phyloP scores from a whole-genome alignment of 2,888 invertebrate species.

The Tachystola acroxantha region DNA sequence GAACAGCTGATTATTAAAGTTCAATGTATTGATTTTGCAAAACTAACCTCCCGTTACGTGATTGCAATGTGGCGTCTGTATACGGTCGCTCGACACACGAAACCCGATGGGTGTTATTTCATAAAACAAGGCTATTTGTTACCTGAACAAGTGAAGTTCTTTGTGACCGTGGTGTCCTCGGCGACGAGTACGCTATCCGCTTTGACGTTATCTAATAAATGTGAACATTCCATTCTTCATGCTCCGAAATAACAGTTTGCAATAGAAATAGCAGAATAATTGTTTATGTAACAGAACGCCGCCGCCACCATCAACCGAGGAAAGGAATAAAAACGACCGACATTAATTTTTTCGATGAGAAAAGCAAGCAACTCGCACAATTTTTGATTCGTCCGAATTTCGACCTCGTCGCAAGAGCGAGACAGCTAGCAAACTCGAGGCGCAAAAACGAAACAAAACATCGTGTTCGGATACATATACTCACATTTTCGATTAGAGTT shows the following conservation, averaged over 20 bases:
- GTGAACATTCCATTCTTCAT: constrained; percentile 84
- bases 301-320: constrained; percentile 23
- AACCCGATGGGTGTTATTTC: constrained; percentile 19
- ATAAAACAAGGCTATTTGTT: constrained; percentile 39
- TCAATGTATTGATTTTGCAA: constrained; percentile 74
- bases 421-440: constrained; percentile 31
- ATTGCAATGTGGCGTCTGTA: constrained; percentile 27
- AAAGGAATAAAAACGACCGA: constrained; percentile 38
- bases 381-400: constrained; percentile 9
- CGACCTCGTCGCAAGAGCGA: constrained; percentile 21
- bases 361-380: too few relatives aligned
- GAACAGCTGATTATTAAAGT: constrained; percentile 75
- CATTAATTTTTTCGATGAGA: constrained; percentile 31
- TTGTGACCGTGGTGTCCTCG: constrained; percentile 75
- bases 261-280: constrained; percentile 40
- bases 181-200: constrained; percentile 67
- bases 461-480: constrained; percentile 32
- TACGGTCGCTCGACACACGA: constrained; percentile 10
- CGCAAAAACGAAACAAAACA: constrained; percentile 37
- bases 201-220: constrained; percentile 82
- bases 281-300: constrained; percentile 35
- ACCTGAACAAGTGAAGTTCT: constrained; percentile 83
- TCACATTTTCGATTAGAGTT: neutral
- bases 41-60: constrained; percentile 52
- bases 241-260: constrained; percentile 31